These are phyloP conservation scores for Hyla sarda DNA, from an alignment of 2,113 vertebrate species.

Conservation along the genomic window DNA sequence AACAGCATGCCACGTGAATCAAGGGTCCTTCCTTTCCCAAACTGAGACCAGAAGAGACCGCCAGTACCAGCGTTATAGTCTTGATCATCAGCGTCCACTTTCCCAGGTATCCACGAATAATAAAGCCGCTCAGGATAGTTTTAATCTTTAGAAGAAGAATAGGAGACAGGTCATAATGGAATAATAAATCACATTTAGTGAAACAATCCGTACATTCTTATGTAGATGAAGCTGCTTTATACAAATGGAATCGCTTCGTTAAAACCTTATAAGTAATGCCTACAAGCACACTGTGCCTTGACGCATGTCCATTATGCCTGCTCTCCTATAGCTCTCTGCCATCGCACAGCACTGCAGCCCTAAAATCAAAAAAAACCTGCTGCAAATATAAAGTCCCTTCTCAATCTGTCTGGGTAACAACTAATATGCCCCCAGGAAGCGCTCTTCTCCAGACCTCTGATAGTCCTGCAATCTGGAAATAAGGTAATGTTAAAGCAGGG, in stretches of 20 bases:
- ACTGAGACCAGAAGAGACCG: constrained; percentile 95
- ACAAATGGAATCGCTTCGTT: background rate
- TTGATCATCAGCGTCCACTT: constrained; percentile 97
- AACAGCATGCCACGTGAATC: constrained; percentile 97
- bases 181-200: background rate
- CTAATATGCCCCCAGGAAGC: too few species aligned
- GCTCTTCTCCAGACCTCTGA: too few species aligned
- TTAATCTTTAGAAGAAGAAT: constrained; percentile 86
- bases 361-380: too few species aligned
- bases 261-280: too few species aligned
- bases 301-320: too few species aligned
- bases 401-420: too few species aligned
- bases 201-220: background rate
- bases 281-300: too few species aligned
- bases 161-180: background rate
- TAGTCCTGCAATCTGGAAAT: too few species aligned
- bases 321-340: too few species aligned
- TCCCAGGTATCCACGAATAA: constrained; percentile 95
- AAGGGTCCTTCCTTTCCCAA: constrained; percentile 95
- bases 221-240: background rate
- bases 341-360: too few species aligned
- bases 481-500: too few species aligned
- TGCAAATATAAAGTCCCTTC: too few species aligned
- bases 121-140: constrained; percentile 97
- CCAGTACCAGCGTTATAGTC: constrained; percentile 93